Conservation (phyloP, 2,797 vertebrate species). For the Sarcoramphus papa region DNA sequence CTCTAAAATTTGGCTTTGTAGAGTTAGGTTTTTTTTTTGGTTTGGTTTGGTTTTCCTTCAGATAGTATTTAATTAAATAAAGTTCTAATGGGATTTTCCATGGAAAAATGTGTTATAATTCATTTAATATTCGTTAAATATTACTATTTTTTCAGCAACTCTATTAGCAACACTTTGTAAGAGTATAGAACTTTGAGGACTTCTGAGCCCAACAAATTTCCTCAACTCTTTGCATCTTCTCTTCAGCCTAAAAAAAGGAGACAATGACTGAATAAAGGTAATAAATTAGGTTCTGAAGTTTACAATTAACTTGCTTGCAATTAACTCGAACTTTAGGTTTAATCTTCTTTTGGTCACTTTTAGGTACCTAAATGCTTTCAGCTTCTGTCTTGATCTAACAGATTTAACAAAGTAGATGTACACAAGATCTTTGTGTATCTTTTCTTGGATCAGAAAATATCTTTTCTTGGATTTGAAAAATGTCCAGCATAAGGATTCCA, state of each 20-base stretch:
- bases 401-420: background rate
- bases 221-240: background rate
- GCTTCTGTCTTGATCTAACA: background rate
- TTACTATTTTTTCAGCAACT: background rate
- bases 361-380: background rate
- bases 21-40: background rate
- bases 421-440: rapidly evolving
- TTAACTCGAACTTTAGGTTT: background rate
- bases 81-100: background rate
- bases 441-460: background rate
- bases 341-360: background rate
- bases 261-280: background rate
- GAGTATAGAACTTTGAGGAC: background rate
- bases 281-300: background rate
- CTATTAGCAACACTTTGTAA: background rate
- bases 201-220: background rate
- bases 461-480: background rate
- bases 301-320: background rate
- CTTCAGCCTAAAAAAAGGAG: background rate
- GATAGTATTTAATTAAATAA: background rate
- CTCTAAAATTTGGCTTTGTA: background rate
- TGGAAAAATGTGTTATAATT: background rate
- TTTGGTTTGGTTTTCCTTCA: background rate
- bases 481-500: background rate
- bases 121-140: background rate